Base-by-base conservation (phyloP, 2,113 vertebrate species). In the Bos javanicus region DNA sequence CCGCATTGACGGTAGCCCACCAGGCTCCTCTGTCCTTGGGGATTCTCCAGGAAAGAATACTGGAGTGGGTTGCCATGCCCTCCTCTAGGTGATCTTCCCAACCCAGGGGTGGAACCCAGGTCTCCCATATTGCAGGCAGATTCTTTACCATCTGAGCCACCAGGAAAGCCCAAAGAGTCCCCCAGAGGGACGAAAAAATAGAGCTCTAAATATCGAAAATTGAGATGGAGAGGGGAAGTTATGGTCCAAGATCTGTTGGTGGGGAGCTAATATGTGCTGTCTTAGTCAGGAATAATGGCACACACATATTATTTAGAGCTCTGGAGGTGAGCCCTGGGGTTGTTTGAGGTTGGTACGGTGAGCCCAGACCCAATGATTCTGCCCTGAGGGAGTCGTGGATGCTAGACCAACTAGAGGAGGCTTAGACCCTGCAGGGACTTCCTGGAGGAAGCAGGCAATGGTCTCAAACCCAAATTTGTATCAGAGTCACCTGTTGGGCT, bases 311-410 rank as follows among this genome's bases (percentile, higher is more conserved):
- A 4, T 26, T 25, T 25, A 9, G 43, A 46, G 9, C 33, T 2
- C 0, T 9, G 43, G 89, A 80, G 36, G 46, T 39, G 28, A 46
- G 6, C 28, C 0, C 0, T 16, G 30, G 48, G 19, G 30, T 64
- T 46, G 62, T 60, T 15, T 84, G 43, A 64, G 46, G 83, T 28
- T 19, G 26, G 92, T 59, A 48, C 36, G 5, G 0, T 28, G 23
- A 56, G 30, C 43, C n/a, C 23, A 23, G 48, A 25, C 9, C 9
- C 43, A 25, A 19, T 17, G 56, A 39, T 56, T 81, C 52, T 84
- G 21, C 26, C 1, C 6, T 26, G n/a, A 13, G 13, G 39, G 14
- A 3, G n/a, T 1, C 1, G 0, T 9, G 13, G 54, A 54, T 28
- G 15, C n/a, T 39, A 5, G 25, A 9, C 26, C 6, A 39, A 17